Conservation (phyloP, 2,888 invertebrate species). For the Cacoxenus indagator region DNA sequence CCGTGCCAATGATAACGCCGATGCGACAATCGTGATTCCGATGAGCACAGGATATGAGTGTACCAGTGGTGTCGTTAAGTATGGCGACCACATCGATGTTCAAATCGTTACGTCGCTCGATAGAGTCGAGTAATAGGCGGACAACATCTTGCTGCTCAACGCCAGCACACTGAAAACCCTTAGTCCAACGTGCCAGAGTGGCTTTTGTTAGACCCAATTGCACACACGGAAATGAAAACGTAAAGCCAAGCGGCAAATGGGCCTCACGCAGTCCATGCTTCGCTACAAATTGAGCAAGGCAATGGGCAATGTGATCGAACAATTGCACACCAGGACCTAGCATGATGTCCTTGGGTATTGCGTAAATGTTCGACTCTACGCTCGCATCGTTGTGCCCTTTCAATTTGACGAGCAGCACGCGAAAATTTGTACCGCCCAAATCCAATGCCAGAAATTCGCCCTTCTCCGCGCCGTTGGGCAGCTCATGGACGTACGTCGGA, state of each 20-base stretch:
- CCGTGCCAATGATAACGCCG: constrained; percentile 84
- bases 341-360: constrained; percentile 94
- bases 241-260: constrained; percentile 91
- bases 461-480: constrained; percentile 93
- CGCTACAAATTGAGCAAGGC: constrained; percentile 89
- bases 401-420: constrained; percentile 91
- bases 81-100: constrained; percentile 89
- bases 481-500: constrained; percentile 93
- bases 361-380: constrained; percentile 96
- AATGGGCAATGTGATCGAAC: constrained; percentile 96
- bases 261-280: constrained; percentile 79
- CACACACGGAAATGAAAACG: constrained; percentile 93
- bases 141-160: constrained; percentile 93
- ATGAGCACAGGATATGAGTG: constrained; percentile 93
- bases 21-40: constrained; percentile 82
- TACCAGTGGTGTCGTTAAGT: constrained; percentile 94
- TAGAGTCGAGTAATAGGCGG: constrained; percentile 86
- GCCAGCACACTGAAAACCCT: constrained; percentile 92
- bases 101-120: constrained; percentile 85
- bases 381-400: constrained; percentile 83
- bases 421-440: constrained; percentile 97
- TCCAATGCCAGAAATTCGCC: constrained; percentile 97
- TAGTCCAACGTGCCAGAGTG: constrained; percentile 91
- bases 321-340: constrained; percentile 87
- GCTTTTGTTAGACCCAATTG: constrained; percentile 91